Percentiles rank a stretch among this genome's conserved stretches.
Evolutionary conservation across 1,140 invertebrate species (phyloP).

Genomic region (Armadillidium nasatum): DNA sequence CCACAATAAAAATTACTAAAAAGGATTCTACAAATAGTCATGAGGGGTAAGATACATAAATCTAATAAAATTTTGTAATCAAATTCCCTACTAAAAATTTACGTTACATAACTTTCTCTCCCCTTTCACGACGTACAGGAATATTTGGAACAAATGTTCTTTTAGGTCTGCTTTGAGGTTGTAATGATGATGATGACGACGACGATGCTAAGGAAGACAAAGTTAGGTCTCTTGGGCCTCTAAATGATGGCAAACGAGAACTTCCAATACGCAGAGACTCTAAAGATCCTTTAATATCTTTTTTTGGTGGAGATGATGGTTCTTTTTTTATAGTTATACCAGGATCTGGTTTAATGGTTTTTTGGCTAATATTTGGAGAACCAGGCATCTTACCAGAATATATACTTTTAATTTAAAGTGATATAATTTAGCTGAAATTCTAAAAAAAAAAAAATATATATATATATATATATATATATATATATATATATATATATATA

Average conservation of each 20-base stretch:
- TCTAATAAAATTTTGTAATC: no score
- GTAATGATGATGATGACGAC: background rate
- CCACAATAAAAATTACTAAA: no score
- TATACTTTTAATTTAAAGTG: no score
- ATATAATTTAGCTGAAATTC: no score
- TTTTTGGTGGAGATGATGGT: background rate
- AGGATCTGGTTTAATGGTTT: background rate
- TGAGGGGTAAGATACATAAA: no score
- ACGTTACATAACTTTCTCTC: background rate
- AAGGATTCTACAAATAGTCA: no score
- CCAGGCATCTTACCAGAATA: background rate
- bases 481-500: no score
- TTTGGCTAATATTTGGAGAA: background rate
- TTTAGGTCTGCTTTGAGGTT: background rate
- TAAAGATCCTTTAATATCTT: background rate
- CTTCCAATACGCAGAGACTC: background rate
- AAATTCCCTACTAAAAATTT: no score
- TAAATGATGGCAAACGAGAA: background rate
- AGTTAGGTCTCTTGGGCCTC: background rate
- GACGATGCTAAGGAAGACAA: background rate
- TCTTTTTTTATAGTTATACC: constrained; percentile 6
- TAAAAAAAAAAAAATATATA: no score
- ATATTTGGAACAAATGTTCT: background rate
- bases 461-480: no score
- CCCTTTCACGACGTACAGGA: background rate